A percentile compares a stretch with the other conserved stretches of the same genome.
Evolutionary conservation across 2,113 vertebrate species (phyloP).

Genomic region (Oncorhynchus tshawytscha): DNA sequence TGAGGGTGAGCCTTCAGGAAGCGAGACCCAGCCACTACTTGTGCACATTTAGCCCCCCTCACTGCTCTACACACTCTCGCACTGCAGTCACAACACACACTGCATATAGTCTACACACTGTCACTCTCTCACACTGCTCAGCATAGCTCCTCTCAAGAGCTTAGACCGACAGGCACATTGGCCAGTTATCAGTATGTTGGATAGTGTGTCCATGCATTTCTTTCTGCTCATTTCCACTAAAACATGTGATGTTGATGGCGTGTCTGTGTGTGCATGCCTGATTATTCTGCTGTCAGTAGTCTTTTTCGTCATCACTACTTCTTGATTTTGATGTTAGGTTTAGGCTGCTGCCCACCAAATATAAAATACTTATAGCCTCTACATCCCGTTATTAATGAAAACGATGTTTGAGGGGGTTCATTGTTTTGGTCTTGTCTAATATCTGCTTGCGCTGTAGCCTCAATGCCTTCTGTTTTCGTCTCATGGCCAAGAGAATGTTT

Average conservation of each 20-base stretch:
- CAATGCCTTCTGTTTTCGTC: slow-evolving; percentile 47
- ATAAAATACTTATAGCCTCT: slow-evolving; percentile 33
- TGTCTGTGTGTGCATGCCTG: slow-evolving; percentile 8
- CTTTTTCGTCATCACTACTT: too few relatives aligned
- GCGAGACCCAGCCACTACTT: slow-evolving; percentile 85
- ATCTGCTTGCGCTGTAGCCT: slow-evolving; percentile 61
- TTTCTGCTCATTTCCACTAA: slow-evolving; percentile 34
- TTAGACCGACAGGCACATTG: slow-evolving; percentile 30
- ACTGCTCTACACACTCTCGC: slow-evolving; percentile 9
- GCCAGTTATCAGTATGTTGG: slow-evolving; percentile 48
- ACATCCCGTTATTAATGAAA: background rate
- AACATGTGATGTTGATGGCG: background rate
- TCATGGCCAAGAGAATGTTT: slow-evolving; percentile 59
- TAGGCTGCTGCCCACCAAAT: too few relatives aligned
- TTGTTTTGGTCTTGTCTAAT: slow-evolving; percentile 52
- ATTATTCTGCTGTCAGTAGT: background rate
- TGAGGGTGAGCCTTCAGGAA: slow-evolving; percentile 80
- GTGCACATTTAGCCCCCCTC: slow-evolving; percentile 64
- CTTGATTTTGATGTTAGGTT: too few relatives aligned
- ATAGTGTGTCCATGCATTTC: slow-evolving; percentile 45
- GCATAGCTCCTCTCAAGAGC: slow-evolving; percentile 56
- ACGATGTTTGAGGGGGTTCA: background rate
- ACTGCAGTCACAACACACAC: slow-evolving; percentile 32
- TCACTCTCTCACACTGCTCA: slow-evolving; percentile 35
- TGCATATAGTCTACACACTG: slow-evolving; percentile 38